phyloP scores from a whole-genome alignment of 2,797 vertebrate species.

The Spheniscus humboldti region DNA sequence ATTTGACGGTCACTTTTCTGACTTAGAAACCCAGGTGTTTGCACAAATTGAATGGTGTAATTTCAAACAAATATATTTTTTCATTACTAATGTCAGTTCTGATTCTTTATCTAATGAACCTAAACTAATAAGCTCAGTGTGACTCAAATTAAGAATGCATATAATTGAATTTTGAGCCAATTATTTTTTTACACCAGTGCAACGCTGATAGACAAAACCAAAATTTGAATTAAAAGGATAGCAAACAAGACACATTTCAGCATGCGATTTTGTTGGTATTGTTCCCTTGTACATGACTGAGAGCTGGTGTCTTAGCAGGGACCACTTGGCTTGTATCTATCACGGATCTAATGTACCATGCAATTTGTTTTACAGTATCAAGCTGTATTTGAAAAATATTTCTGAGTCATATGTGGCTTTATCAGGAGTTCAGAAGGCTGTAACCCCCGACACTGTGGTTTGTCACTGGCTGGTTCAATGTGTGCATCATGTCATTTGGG shows the following conservation, averaged over 20 bases:
- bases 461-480: background rate
- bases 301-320: background rate
- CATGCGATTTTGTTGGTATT: fast-evolving
- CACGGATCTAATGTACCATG: background rate
- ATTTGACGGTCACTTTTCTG: background rate
- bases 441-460: fast-evolving
- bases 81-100: background rate
- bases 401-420: background rate
- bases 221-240: background rate
- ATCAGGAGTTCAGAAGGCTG: background rate
- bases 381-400: background rate
- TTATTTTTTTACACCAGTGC: background rate
- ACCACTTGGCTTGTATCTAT: fast-evolving
- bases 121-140: background rate
- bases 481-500: background rate
- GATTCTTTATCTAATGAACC: background rate
- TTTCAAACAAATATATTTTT: background rate
- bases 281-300: background rate
- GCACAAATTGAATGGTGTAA: background rate
- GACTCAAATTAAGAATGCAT: background rate
- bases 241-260: background rate
- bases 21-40: background rate
- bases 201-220: background rate
- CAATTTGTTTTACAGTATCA: background rate
- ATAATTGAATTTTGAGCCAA: background rate